These are phyloP conservation scores for Promerops cafer DNA, from an alignment of 2,113 vertebrate species.

Conservation along the genomic window DNA sequence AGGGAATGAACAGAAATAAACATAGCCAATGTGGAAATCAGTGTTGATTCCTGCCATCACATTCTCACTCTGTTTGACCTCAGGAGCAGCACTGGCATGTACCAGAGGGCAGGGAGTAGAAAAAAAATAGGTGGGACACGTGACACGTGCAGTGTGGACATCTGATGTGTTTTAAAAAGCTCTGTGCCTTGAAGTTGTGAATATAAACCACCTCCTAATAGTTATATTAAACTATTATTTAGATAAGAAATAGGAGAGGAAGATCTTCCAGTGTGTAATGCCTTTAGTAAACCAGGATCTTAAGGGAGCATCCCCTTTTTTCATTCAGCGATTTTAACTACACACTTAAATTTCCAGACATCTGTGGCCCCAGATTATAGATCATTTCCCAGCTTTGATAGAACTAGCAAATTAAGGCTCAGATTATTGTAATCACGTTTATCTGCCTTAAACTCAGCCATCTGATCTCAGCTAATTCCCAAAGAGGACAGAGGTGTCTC, in stretches of 20 bases:
- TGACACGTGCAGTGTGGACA: not conserved
- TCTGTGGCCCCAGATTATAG: not conserved
- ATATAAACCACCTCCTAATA: not conserved
- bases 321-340: not conserved
- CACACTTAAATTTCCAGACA: not conserved
- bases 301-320: not conserved
- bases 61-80: slow-evolving; percentile 29
- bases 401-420: not conserved
- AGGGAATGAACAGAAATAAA: slow-evolving; percentile 46
- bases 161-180: not conserved
- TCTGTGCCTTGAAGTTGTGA: not conserved
- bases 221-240: not conserved
- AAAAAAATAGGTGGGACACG: not conserved
- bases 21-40: slow-evolving; percentile 30
- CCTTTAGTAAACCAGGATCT: not conserved
- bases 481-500: not conserved
- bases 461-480: not conserved
- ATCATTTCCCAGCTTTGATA: accelerated
- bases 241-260: not conserved
- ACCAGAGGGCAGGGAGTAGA: slow-evolving; percentile 1
- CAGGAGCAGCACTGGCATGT: not conserved
- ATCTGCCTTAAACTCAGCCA: not conserved
- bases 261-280: not conserved
- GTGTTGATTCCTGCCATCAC: slow-evolving; percentile 26
- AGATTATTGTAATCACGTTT: not conserved